A percentile compares a stretch with the other conserved stretches of the same genome.
Conservation (phyloP, 2,797 vertebrate genomes). For the Benthosema pterotum region DNA sequence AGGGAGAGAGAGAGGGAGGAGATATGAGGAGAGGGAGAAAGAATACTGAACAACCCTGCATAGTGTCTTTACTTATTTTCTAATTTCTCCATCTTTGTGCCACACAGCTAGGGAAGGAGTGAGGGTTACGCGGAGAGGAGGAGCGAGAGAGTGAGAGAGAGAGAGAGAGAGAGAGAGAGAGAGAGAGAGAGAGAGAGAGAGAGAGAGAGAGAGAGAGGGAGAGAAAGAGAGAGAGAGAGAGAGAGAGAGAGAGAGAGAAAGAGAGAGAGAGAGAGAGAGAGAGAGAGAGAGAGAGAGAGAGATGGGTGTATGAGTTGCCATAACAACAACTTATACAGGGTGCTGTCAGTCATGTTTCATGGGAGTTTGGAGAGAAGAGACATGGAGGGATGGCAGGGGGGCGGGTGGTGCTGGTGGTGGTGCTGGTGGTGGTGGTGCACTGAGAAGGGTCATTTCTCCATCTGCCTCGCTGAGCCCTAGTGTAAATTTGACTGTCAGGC, state of each 20-base stretch:
- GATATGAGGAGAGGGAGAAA: conserved; percentile 26
- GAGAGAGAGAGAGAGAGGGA: conserved; percentile 24
- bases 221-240: conserved; percentile 60
- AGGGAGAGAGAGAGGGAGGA: conserved; percentile 28
- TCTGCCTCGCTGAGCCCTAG: conserved; percentile 71
- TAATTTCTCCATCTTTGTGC: conserved; percentile 46
- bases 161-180: conserved; percentile 3
- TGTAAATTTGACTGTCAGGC: conserved; percentile 79
- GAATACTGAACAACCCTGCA: conserved; percentile 42
- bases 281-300: conserved; percentile 66
- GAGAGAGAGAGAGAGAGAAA: conserved; percentile 63
- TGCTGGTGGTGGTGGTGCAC: conserved; percentile 15
- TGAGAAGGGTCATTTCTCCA: conserved; percentile 74
- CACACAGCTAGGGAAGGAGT: no score
- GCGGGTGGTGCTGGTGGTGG: conserved; percentile 62
- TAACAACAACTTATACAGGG: conserved; percentile 83
- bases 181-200: conserved; percentile 23
- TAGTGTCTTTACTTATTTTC: conserved; percentile 51
- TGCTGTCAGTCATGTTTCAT: conserved; percentile 80
- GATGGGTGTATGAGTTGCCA: conserved; percentile 82
- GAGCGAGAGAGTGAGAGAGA: conserved; percentile 31
- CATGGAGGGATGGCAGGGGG: conserved; percentile 50
- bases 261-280: conserved; percentile 54
- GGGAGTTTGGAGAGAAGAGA: conserved; percentile 65
- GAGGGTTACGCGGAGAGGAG: conserved; percentile 40